These are phyloP conservation scores for Mola mola DNA, from an alignment of 2,113 vertebrate species.

Conservation along the genomic window DNA sequence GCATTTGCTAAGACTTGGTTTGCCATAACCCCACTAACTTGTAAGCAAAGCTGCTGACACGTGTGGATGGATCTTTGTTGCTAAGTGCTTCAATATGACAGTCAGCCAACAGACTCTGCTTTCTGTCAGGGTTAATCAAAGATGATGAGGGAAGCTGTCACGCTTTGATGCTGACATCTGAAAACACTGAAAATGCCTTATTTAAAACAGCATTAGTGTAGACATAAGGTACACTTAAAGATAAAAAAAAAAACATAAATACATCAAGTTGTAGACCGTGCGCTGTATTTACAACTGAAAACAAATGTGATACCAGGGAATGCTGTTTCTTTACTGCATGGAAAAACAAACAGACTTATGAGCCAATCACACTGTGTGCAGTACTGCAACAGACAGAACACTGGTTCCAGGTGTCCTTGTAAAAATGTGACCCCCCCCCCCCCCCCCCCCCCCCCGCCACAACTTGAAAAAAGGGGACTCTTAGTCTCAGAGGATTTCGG, in stretches of 20 bases:
- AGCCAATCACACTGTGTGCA: no score
- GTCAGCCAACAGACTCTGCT: constrained; percentile 26
- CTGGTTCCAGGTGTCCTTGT: no score
- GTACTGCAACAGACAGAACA: no score
- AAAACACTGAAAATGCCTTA: constrained; percentile 15
- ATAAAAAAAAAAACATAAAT: no score
- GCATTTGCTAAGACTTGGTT: not conserved
- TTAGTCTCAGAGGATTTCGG: no score
- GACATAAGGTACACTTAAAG: not conserved
- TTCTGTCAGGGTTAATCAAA: constrained; percentile 47
- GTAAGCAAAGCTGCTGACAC: not conserved
- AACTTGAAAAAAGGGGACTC: not conserved
- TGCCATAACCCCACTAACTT: constrained; percentile 6
- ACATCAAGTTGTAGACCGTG: no score
- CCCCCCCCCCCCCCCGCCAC: no score
- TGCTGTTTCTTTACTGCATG: no score
- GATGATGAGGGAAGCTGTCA: constrained; percentile 22
- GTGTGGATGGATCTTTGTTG: constrained; percentile 10
- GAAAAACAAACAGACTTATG: no score
- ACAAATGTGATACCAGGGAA: no score
- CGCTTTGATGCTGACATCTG: constrained; percentile 27
- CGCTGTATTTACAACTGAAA: no score
- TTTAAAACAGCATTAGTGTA: not conserved
- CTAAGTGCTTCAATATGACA: constrained; percentile 27
- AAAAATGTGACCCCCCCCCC: not conserved